These are phyloP conservation scores for Magallana angulata DNA, from an alignment of 1,140 invertebrate species.

Conservation along the genomic window DNA sequence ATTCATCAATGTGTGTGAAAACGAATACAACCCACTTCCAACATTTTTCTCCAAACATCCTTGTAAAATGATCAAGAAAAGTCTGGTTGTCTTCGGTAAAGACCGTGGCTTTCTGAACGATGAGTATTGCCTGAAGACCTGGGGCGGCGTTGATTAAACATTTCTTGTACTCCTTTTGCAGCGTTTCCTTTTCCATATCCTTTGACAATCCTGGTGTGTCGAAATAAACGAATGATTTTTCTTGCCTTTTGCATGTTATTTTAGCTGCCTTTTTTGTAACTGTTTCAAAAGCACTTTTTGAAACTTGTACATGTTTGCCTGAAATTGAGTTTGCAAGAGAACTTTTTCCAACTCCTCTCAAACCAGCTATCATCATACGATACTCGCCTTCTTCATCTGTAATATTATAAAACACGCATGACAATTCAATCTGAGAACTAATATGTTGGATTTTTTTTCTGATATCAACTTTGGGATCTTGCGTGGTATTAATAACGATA, in stretches of 20 bases:
- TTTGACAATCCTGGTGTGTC: background rate
- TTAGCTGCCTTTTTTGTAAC: background rate
- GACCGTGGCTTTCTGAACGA: background rate
- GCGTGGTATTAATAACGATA: no score
- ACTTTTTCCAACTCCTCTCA: background rate
- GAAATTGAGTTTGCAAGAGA: background rate
- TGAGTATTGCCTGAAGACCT: background rate
- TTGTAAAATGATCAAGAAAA: background rate
- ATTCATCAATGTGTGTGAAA: background rate
- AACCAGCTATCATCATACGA: background rate
- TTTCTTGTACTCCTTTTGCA: background rate
- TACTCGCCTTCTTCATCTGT: background rate
- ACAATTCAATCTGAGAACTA: no score
- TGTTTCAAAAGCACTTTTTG: background rate
- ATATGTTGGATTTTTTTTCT: no score
- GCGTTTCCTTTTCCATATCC: background rate
- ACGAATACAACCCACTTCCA: background rate
- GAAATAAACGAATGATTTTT: background rate
- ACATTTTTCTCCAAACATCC: background rate
- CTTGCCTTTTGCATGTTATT: background rate
- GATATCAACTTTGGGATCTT: no score
- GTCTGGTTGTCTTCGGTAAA: background rate
- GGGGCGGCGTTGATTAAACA: background rate
- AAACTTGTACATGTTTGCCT: background rate
- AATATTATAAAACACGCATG: background rate